Base-by-base conservation (phyloP, 2,888 invertebrate genomes). In the Ormyrus pomaceus region DNA sequence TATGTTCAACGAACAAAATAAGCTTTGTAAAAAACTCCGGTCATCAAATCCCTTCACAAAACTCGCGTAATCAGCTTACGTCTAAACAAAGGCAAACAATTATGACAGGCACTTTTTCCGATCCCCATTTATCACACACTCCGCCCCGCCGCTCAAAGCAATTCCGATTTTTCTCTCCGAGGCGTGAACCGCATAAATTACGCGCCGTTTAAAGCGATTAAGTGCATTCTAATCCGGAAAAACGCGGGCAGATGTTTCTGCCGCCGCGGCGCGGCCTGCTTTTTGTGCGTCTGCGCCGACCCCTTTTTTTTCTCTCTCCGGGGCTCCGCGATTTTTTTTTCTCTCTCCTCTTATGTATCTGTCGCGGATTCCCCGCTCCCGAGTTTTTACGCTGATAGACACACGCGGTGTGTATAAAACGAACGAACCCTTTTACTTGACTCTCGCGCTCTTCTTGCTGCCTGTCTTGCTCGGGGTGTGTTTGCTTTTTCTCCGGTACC, bases 191-290 rank as follows among this genome's bases (percentile, higher is more conserved):
- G 84, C 84, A 86, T 86, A 85, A 86, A 86, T 86, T 85, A 85
- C 55, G 77, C 58, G 77, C 74, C 81, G 82, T 84, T 83, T 84
- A 84, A 86, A 84, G 85, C 85, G 86, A 87, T 87, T 87, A 87
- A 45, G 34, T 0, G 73, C 45, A 84, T 85, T 85, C 82, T 85
- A 86, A 87, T 86, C 86, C 83, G 83, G 82, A 83, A 84, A 85
- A 83, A 83, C 82, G 13, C 81, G 51, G 61, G 81, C 87, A 86
- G 87, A 86, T 87, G 87, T 83, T 83, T 78, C 81, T 34, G 34
- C 34, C 2, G 34, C 34, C 13, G 13, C 13, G 13, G 3, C 34
- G 34, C 19, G 34, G 3, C 34, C 34, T 2, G 34, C 34, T 34
- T 34, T 34, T 34, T 34, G 34, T 34, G 3, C 34, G 34, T 34